These are phyloP conservation scores for Pedionomus torquatus DNA, from an alignment of 2,113 vertebrate genomes.

Conservation along the genomic window DNA sequence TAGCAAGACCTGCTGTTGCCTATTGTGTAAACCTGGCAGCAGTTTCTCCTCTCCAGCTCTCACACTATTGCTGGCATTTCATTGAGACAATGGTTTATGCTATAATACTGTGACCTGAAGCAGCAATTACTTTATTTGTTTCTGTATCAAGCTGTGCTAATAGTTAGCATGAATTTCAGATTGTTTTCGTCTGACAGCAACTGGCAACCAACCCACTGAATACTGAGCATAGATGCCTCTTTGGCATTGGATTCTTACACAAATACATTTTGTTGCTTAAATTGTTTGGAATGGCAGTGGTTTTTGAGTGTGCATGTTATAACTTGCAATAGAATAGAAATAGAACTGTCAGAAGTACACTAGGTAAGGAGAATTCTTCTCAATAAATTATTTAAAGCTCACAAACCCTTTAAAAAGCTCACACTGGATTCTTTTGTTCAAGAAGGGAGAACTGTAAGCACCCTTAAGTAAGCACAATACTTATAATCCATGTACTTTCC, in stretches of 20 bases:
- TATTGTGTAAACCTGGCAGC: background rate
- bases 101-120: background rate
- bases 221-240: background rate
- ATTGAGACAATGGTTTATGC: background rate
- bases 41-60: background rate
- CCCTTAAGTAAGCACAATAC: no score
- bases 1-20: background rate
- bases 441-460: background rate
- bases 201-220: background rate
- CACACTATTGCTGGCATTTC: background rate
- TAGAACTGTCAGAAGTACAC: background rate
- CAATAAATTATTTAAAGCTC: background rate
- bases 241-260: background rate
- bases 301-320: background rate
- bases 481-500: background rate
- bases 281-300: background rate
- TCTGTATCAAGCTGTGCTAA: background rate
- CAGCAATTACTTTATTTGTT: background rate
- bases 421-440: background rate
- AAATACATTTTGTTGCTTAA: background rate
- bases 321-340: background rate
- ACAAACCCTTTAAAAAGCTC: background rate
- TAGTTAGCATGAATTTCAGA: background rate
- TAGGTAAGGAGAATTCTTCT: background rate
- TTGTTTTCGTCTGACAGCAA: slow-evolving; percentile 20